These are phyloP conservation scores for Metopolophium dirhodum DNA, from an alignment of 1,140 invertebrate genomes.

Conservation along the genomic window DNA sequence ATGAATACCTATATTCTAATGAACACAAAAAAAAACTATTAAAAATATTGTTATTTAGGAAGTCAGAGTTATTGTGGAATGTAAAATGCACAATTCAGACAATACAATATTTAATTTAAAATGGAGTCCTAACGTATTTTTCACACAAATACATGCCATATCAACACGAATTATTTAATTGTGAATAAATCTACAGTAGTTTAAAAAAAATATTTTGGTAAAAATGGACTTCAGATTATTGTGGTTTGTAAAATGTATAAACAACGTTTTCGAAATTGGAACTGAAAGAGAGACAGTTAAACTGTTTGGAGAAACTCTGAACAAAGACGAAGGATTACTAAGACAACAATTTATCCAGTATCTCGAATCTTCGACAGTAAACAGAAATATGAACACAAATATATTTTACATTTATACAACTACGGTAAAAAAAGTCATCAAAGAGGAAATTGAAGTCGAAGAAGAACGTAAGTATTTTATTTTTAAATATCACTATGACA, in stretches of 20 bases:
- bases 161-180: neutral
- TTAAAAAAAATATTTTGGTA: neutral
- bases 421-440: conserved; percentile 22
- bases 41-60: neutral
- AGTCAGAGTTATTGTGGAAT: neutral
- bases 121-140: neutral
- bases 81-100: neutral
- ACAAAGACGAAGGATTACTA: neutral
- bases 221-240: conserved; percentile 31
- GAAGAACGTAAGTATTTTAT: conserved; percentile 33
- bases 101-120: neutral
- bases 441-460: conserved; percentile 45
- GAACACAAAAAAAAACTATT: neutral
- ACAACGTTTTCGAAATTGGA: conserved; percentile 43
- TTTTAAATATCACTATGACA: neutral
- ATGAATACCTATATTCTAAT: neutral
- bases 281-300: neutral
- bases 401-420: conserved; percentile 28
- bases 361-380: neutral
- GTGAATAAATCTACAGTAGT: neutral
- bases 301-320: conserved; percentile 16
- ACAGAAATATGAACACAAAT: neutral
- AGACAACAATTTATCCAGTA: neutral
- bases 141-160: neutral
- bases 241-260: conserved; percentile 49